Base-by-base conservation (phyloP, 2,797 vertebrate species). In the Enteromius paludinosus region DNA sequence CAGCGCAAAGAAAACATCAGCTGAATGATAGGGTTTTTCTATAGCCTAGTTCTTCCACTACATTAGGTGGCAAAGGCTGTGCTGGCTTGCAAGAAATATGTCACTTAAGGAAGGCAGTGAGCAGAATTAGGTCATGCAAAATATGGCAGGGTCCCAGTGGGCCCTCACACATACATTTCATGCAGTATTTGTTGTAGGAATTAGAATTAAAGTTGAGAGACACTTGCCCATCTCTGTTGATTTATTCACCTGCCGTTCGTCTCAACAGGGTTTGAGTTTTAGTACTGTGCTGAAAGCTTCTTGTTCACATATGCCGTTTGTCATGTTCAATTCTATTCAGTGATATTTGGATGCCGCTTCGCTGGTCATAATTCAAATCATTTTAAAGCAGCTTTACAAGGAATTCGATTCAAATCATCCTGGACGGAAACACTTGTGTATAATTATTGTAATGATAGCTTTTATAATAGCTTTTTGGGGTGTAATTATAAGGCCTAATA, bases 161-260 rank as follows among this genome's bases (percentile, higher is more conserved):
- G 83, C 56, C 81, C 73, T 23, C 59, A 25, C 38, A 86, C 8
- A 85, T 87, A 85, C 92, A 88, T 93, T 93, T 93, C 92, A 94
- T 93, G 87, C 90, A 92, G 91, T 94, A 93, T 94, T 94, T 94
- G 91, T 92, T 92, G 90, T 93, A 76, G 49, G 35, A 84, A 75
- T 92, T 92, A 91, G 87, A 89, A 91, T 92, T 93, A 93, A 93
- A 93, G 91, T 92, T 89, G 88, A 80, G 83, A 92, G 90, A 91
- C 92, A 93, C 93, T 93, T 94, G 92, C 91, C 92, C 91, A 92
- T 93, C 93, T 93, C 89, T 91, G 65, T 91, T 82, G 92, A 92
- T 93, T 92, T 93, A 90, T 43, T 18, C 4, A 82, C 18, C 45
- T 18, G 45, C 30, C 18, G 7, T 81, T 35, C 15, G 9, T 59